Conservation (phyloP, 2,888 invertebrate genomes). For the Agonopterix alstromeriana region DNA sequence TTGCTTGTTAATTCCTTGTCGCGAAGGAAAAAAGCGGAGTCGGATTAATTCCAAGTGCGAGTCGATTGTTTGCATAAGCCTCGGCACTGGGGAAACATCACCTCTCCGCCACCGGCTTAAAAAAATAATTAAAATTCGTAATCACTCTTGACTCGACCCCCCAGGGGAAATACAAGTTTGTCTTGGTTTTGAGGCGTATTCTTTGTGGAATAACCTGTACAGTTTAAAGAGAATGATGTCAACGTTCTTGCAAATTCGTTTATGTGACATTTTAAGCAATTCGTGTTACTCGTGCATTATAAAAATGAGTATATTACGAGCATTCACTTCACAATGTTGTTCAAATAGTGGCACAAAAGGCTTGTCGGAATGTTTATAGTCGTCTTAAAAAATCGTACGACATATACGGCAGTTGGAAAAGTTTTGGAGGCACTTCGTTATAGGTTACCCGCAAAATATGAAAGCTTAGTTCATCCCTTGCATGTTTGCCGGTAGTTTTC, state of each 20-base stretch:
- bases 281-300: constrained; percentile 40
- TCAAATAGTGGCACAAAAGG: constrained; percentile 51
- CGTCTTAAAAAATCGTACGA: constrained; percentile 57
- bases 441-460: constrained; percentile 62
- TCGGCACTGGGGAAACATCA: constrained; percentile 69
- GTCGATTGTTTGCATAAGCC: constrained; percentile 77
- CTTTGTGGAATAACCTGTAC: constrained; percentile 29
- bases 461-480: constrained; percentile 71
- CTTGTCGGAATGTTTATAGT: constrained; percentile 58
- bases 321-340: constrained; percentile 37
- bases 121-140: constrained; percentile 78
- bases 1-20: constrained; percentile 77
- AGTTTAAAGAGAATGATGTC: constrained; percentile 33
- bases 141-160: constrained; percentile 74
- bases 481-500: constrained; percentile 72
- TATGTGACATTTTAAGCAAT: constrained; percentile 39
- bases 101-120: constrained; percentile 75
- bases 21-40: constrained; percentile 67
- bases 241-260: constrained; percentile 42
- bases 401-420: constrained; percentile 56
- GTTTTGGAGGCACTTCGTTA: constrained; percentile 56
- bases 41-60: constrained; percentile 76
- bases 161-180: constrained; percentile 44
- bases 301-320: constrained; percentile 56
- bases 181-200: constrained; percentile 35